Evolutionary conservation across 1,140 invertebrate species (phyloP).

Genomic region (Colletes gigas): DNA sequence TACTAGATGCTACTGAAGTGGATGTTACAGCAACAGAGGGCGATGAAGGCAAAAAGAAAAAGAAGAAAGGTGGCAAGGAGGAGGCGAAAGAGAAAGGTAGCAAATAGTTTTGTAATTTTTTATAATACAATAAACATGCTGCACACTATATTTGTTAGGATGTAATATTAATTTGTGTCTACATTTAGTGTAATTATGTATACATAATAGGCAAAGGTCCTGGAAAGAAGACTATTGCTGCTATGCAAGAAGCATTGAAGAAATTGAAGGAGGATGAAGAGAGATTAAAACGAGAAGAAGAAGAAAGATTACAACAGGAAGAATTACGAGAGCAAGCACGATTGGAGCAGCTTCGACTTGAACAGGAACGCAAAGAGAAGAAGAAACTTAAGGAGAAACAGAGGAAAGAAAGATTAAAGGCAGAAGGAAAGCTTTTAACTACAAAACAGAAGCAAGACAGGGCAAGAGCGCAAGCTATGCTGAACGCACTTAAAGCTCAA

Average conservation of each 20-base stretch:
- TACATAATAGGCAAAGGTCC: constrained; percentile 83
- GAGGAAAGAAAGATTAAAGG: constrained; percentile 94
- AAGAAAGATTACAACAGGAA: constrained; percentile 88
- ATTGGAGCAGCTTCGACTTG: constrained; percentile 88
- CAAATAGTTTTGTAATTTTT: background rate
- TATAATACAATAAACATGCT: background rate
- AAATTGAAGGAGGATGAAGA: constrained; percentile 95
- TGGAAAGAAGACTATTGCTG: constrained; percentile 89
- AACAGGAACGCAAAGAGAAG: constrained; percentile 93
- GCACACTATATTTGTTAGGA: constrained; percentile 10
- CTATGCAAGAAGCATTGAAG: constrained; percentile 94
- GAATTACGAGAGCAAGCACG: constrained; percentile 88
- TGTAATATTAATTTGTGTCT: constrained; percentile 26
- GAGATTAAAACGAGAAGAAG: constrained; percentile 87
- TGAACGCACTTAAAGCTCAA: constrained; percentile 93
- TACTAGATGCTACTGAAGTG: constrained; percentile 76
- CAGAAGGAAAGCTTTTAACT: constrained; percentile 96
- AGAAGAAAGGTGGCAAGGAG: constrained; percentile 81
- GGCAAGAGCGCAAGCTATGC: constrained; percentile 91
- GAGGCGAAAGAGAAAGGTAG: constrained; percentile 78
- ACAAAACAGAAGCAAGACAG: constrained; percentile 95
- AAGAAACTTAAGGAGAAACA: constrained; percentile 98
- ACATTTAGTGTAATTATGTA: constrained; percentile 50
- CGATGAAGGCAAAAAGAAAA: constrained; percentile 83
- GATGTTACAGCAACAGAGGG: constrained; percentile 84